Base-by-base conservation (phyloP, 2,113 vertebrate genomes). In the Rhombomys opimus region DNA sequence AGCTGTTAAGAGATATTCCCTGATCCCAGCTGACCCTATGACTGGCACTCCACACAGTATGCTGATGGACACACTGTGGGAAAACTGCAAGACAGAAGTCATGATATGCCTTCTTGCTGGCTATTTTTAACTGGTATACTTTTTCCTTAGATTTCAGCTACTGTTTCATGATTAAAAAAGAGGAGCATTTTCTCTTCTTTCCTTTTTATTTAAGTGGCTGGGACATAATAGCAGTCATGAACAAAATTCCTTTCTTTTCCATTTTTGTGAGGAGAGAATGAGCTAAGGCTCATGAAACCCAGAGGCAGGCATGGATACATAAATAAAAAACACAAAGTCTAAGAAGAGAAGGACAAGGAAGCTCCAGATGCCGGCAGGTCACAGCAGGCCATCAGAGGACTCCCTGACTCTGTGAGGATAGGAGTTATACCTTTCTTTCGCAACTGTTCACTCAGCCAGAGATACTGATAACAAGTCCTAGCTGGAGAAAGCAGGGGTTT, bases 21-120 rank as follows among this genome's bases (percentile, higher is more conserved):
- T 30, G 89, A 59, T 50, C 78, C 41, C 17, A 15, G 65, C 94
- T 0, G 1, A 95, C 90, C 92, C 95, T 95, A 85, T 93, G 88
- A 95, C 70, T 78, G 63, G 57, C 93, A 27, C n/a, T 97, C 17
- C 22, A 18, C 70, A 59, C 68, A 35, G 6, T 54, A 91, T 90
- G 73, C 95, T 59, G 81, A 13, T 92, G n/a, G 57, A 75, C 54
- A 54, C 78, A 92, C 20, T 41, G 67, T 68, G 93, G 77, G 86
- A 75, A 97, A 90, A 96, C 35, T 38, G n/a, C 59, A 32, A 30
- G 89, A 59, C 92, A 25, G 86, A 89, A 92, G 97, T 97, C 95
- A 76, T 68, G 2, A 6, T 65, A 63, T 93, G n/a, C 93, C 52
- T 75, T 93, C 94, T 72, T 73, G 32, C 52, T 68, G 70, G 52